phyloP scores from a whole-genome alignment of 30 jellyfish, hydroid and myxozoan species.

The Mastigias papua region DNA sequence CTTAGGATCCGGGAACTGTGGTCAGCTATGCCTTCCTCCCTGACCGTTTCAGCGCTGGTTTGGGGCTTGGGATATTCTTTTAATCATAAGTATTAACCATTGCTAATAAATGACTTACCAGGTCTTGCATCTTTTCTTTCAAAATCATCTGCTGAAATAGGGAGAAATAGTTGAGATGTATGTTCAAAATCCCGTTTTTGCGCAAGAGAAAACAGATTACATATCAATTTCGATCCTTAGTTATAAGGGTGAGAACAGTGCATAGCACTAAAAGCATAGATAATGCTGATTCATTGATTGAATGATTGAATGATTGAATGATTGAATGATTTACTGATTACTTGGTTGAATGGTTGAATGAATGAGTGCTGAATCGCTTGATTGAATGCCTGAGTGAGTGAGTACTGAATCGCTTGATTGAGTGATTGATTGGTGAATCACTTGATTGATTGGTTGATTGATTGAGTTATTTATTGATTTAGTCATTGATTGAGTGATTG shows the following conservation, averaged over 20 bases:
- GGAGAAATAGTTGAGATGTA: too few relatives aligned
- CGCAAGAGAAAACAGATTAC: too few relatives aligned
- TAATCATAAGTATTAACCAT: background rate
- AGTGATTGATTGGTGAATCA: too few relatives aligned
- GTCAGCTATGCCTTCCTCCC: background rate
- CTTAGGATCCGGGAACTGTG: background rate
- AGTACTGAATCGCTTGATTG: too few relatives aligned
- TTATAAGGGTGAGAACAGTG: too few relatives aligned
- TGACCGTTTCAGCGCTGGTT: background rate
- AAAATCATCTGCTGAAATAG: background rate
- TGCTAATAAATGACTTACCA: background rate
- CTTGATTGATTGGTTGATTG: too few relatives aligned
- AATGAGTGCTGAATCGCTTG: background rate
- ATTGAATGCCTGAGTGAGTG: too few relatives aligned
- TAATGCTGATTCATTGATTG: background rate
- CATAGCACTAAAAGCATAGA: background rate
- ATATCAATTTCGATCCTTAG: too few relatives aligned
- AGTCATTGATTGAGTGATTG: too few relatives aligned
- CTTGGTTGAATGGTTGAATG: background rate
- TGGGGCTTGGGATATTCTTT: too few relatives aligned
- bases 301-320: background rate
- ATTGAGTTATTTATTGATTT: too few relatives aligned
- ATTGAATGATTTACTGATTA: background rate
- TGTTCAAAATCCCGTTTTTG: too few relatives aligned
- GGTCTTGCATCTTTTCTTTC: slow-evolving; percentile 4